Evolutionary conservation across 2,888 invertebrate species (phyloP).

Genomic region (Drosophila subquinaria): DNA sequence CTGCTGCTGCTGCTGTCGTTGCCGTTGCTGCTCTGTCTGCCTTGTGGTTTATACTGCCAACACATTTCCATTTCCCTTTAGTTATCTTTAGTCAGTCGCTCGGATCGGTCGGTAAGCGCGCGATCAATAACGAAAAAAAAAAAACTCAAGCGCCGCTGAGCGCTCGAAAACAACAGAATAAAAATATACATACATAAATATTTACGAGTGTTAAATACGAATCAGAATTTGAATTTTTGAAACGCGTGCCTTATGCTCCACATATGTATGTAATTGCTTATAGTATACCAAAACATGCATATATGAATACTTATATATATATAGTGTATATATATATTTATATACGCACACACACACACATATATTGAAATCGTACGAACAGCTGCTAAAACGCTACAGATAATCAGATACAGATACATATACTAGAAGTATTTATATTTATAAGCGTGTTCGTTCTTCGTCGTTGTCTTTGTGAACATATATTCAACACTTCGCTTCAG

Average conservation of each 20-base stretch:
- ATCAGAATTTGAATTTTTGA: constrained; percentile 33
- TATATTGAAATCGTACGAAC: constrained; percentile 42
- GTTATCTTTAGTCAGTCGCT: constrained; percentile 85
- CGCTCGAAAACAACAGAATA: constrained; percentile 32
- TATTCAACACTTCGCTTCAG: constrained; percentile 40
- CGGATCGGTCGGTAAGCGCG: constrained; percentile 63
- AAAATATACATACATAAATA: constrained; percentile 7
- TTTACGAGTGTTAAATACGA: constrained; percentile 28
- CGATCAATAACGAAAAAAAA: constrained; percentile 52
- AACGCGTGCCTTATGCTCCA: constrained; percentile 55
- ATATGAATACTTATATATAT: constrained; percentile 12
- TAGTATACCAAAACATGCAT: constrained; percentile 13
- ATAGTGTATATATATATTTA: constrained; percentile 9
- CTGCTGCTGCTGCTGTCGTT: constrained; percentile 50
- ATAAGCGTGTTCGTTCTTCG: constrained; percentile 57
- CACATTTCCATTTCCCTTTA: constrained; percentile 83
- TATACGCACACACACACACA: constrained; percentile 10
- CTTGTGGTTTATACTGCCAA: constrained; percentile 80
- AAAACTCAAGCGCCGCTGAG: constrained; percentile 31
- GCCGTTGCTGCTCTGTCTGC: constrained; percentile 58
- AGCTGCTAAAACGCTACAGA: constrained; percentile 69
- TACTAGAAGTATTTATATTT: constrained; percentile 71
- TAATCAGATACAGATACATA: constrained; percentile 76
- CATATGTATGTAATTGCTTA: constrained; percentile 27
- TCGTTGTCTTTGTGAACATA: constrained; percentile 21